phyloP scores from a whole-genome alignment of 2,797 vertebrate species.

The Merluccius polli region DNA sequence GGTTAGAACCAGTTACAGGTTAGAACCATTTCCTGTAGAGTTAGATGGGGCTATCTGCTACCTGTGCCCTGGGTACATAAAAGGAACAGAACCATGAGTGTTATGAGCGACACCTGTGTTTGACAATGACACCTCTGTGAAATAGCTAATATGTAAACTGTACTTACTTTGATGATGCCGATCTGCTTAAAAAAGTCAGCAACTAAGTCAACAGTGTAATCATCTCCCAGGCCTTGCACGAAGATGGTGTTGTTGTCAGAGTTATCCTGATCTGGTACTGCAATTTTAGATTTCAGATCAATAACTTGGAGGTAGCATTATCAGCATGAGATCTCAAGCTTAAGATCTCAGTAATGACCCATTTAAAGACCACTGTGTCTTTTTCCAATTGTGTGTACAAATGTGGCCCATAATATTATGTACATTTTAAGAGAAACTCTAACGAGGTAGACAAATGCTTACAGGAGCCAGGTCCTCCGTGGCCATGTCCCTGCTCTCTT shows the following conservation, averaged over 20 bases:
- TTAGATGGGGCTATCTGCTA: background rate
- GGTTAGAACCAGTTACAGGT: too few relatives aligned
- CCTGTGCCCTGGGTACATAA: too few relatives aligned
- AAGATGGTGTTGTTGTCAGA: conserved; percentile 95
- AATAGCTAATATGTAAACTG: too few relatives aligned
- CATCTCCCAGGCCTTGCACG: conserved; percentile 87
- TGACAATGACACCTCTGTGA: background rate
- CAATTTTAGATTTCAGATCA: too few relatives aligned
- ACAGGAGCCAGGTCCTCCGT: conserved; percentile 72
- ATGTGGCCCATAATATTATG: background rate
- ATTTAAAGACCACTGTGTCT: background rate
- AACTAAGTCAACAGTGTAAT: conserved; percentile 86
- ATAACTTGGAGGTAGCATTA: background rate
- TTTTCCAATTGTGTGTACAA: background rate
- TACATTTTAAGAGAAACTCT: background rate
- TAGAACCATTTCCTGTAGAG: too few relatives aligned
- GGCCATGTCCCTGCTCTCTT: conserved; percentile 74
- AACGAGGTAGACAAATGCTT: conserved; percentile 38
- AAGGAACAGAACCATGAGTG: background rate
- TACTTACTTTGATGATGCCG: conserved; percentile 87
- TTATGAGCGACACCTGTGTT: background rate
- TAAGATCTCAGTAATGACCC: background rate
- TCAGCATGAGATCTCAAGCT: background rate
- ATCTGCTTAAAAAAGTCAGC: conserved; percentile 93
- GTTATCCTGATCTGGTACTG: conserved; percentile 84